A percentile compares a stretch with the other conserved stretches of the same genome.
These are phyloP conservation scores for Epicauta chinensis DNA, from an alignment of 1,140 invertebrate species.

Conservation along the genomic window DNA sequence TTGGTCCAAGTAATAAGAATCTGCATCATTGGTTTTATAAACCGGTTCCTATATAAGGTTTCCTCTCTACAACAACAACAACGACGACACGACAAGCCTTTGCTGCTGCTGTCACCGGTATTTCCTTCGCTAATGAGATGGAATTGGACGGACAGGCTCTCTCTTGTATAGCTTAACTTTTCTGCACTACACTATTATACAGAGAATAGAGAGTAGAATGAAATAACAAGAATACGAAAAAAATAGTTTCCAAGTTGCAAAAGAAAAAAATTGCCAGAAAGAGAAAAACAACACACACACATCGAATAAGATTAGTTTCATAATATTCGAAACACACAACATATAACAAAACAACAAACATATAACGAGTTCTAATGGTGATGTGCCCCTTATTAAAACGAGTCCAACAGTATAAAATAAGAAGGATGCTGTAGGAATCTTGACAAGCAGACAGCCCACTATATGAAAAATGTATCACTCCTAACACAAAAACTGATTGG, in stretches of 20 bases:
- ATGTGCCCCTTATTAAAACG: conserved; percentile 13
- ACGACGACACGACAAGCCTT: conserved; percentile 37
- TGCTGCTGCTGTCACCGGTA: conserved; percentile 40
- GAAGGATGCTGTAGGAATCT: conserved; percentile 14
- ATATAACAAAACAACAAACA: too few species aligned
- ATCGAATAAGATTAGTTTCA: conserved; percentile 27
- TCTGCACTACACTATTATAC: conserved; percentile 16
- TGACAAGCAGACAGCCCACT: conserved; percentile 10
- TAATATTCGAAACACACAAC: conserved; percentile 30
- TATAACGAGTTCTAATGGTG: conserved; percentile 18
- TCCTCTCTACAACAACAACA: too few species aligned
- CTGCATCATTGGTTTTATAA: conserved; percentile 21
- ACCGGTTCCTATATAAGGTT: conserved; percentile 42
- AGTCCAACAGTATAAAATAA: conserved; percentile 12
- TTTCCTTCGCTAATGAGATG: conserved; percentile 44
- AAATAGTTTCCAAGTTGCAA: too few species aligned
- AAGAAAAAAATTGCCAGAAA: too few species aligned
- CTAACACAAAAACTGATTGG: conserved; percentile 13
- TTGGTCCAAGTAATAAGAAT: conserved; percentile 32
- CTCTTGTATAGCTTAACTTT: conserved; percentile 36
- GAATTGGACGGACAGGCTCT: conserved; percentile 42
- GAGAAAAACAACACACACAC: too few species aligned
- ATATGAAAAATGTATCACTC: conserved; percentile 24
- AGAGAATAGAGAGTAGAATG: conserved; percentile 10
- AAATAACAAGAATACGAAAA: too few species aligned